Conservation (phyloP, 2,113 vertebrate species). For the Sciurus niger region DNA sequence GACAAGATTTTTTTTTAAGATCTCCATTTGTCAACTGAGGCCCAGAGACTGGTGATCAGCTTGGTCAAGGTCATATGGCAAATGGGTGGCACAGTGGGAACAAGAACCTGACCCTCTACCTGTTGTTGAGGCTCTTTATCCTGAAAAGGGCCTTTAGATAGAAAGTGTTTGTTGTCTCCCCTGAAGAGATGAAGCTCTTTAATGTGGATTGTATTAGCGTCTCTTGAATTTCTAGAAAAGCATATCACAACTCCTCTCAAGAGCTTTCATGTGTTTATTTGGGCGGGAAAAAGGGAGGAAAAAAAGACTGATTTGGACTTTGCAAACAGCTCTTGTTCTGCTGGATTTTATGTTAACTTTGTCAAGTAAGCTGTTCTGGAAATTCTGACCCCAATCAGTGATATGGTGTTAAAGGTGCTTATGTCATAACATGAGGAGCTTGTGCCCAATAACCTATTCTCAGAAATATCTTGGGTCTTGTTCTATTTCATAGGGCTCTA, state of each 20-base stretch:
- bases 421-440: background rate
- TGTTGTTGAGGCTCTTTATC: background rate
- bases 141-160: background rate
- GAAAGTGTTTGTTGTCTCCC: background rate
- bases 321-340: background rate
- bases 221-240: background rate
- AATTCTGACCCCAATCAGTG: constrained; percentile 36
- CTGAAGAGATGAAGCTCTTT: background rate
- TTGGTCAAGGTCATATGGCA: background rate
- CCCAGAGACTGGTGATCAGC: background rate
- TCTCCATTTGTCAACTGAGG: background rate
- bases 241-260: background rate
- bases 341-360: background rate
- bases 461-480: background rate
- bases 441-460: background rate
- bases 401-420: background rate
- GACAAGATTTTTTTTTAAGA: background rate
- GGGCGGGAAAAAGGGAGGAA: background rate
- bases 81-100: background rate
- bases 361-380: background rate
- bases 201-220: background rate
- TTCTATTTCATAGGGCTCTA: background rate
- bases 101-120: background rate
- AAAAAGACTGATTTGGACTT: background rate
- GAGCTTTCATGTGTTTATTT: background rate